Conservation (phyloP, 1,140 invertebrate genomes). For the Megathymus violae region DNA sequence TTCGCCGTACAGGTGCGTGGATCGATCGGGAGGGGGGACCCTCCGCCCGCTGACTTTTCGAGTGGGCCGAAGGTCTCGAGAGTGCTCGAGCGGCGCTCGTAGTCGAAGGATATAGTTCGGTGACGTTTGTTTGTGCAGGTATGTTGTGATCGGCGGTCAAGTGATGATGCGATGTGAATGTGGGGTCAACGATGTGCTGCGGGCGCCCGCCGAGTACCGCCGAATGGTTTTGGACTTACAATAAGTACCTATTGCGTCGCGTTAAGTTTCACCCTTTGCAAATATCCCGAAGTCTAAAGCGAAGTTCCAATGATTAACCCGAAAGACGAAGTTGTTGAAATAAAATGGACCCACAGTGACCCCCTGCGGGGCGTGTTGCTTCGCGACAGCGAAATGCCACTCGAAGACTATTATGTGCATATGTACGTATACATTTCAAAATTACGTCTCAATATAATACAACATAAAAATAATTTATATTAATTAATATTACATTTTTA, state of each 20-base stretch:
- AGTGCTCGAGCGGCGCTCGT: constrained; percentile 71
- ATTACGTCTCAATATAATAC: background rate
- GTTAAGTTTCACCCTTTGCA: constrained; percentile 21
- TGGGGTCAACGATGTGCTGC: constrained; percentile 60
- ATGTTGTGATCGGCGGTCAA: constrained; percentile 80
- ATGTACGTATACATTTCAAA: constrained; percentile 44
- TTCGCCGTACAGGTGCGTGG: constrained; percentile 87
- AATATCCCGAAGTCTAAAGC: constrained; percentile 2
- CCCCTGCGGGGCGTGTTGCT: constrained; percentile 36
- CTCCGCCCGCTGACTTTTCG: constrained; percentile 75
- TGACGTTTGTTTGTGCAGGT: constrained; percentile 81
- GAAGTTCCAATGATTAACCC: constrained; percentile 31
- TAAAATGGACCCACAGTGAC: constrained; percentile 44
- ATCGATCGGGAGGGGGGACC: constrained; percentile 68
- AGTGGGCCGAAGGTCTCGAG: constrained; percentile 78
- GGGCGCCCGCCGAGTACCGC: constrained; percentile 25
- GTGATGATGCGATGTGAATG: constrained; percentile 62
- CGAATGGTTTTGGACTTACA: constrained; percentile 25
- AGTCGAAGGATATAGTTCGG: constrained; percentile 80
- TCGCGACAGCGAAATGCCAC: constrained; percentile 44
- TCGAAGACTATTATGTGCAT: constrained; percentile 53
- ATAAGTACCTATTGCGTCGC: constrained; percentile 34
- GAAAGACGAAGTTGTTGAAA: constrained; percentile 32
- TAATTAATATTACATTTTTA: background rate
- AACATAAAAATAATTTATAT: background rate